Conservation (phyloP, 2,888 invertebrate species). For the Exephanes ischioxanthus region DNA sequence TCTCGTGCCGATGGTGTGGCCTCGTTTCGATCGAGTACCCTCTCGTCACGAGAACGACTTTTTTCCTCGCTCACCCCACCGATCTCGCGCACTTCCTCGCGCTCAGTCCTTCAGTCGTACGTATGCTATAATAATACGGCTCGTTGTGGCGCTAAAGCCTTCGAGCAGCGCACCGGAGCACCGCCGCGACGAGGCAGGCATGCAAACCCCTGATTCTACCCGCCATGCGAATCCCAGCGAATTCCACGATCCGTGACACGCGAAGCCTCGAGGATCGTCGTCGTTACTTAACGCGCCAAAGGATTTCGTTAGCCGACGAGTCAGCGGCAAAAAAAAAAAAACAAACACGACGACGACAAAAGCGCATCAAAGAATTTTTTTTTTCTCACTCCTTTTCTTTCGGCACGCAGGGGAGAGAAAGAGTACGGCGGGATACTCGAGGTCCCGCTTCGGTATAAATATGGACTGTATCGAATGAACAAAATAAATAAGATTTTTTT, state of each 20-base stretch:
- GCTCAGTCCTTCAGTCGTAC: background rate
- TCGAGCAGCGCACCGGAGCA: background rate
- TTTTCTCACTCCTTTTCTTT: background rate
- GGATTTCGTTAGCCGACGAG: conserved; percentile 16
- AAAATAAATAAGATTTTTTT: background rate
- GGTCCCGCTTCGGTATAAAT: background rate
- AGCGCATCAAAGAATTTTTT: background rate
- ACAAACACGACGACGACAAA: background rate
- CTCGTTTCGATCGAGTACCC: conserved; percentile 67
- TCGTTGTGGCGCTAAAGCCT: background rate
- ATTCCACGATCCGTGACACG: conserved; percentile 56
- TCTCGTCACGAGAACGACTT: conserved; percentile 64
- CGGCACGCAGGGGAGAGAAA: background rate
- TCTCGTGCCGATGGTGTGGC: conserved; percentile 61
- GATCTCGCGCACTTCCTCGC: conserved; percentile 59
- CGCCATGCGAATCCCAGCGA: conserved; percentile 65
- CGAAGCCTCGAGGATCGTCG: conserved; percentile 40
- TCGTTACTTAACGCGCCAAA: conserved; percentile 19
- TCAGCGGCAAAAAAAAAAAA: background rate
- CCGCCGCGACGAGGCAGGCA: conserved; percentile 8
- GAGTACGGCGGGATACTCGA: background rate
- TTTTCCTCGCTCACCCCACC: conserved; percentile 50
- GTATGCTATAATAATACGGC: background rate
- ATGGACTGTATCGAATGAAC: background rate
- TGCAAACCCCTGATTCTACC: conserved; percentile 51